These are phyloP conservation scores for Ditylenchus weischeri DNA, from an alignment of 2,888 invertebrate species.

Conservation along the genomic window DNA sequence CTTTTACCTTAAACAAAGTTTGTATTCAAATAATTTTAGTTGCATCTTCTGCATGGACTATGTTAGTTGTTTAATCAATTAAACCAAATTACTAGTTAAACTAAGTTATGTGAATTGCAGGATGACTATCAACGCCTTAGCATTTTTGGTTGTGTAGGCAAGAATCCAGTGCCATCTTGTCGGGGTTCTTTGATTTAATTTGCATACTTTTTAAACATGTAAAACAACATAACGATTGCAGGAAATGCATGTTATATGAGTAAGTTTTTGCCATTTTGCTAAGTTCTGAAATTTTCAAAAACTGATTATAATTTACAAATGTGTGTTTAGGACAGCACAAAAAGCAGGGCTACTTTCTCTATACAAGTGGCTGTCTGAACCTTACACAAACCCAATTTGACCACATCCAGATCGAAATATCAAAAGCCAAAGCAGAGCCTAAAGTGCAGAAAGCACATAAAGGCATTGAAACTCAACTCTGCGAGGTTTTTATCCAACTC, in stretches of 20 bases:
- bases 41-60: conserved; percentile 40
- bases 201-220: too few relatives aligned
- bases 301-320: conserved; percentile 3
- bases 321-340: conserved; percentile 32
- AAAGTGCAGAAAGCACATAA: not conserved
- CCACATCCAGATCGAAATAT: conserved; percentile 15
- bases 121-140: conserved; percentile 32
- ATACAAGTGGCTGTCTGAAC: conserved; percentile 38
- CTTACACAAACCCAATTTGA: conserved; percentile 28
- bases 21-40: conserved; percentile 13
- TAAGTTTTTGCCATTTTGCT: conserved; percentile 9
- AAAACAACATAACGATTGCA: too few relatives aligned
- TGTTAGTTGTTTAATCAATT: conserved; percentile 25
- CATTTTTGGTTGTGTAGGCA: conserved; percentile 31
- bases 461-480: conserved; percentile 33
- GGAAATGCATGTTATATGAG: conserved; percentile 38
- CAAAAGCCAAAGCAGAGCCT: conserved; percentile 11
- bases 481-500: conserved; percentile 26
- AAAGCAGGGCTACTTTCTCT: conserved; percentile 31
- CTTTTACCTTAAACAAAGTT: too few relatives aligned
- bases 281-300: too few relatives aligned
- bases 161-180: conserved; percentile 25
- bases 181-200: not conserved
- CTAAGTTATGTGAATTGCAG: conserved; percentile 2
- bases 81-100: not conserved